Conservation (phyloP, 2,888 invertebrate genomes). For the Drosophila parthenogenetica region DNA sequence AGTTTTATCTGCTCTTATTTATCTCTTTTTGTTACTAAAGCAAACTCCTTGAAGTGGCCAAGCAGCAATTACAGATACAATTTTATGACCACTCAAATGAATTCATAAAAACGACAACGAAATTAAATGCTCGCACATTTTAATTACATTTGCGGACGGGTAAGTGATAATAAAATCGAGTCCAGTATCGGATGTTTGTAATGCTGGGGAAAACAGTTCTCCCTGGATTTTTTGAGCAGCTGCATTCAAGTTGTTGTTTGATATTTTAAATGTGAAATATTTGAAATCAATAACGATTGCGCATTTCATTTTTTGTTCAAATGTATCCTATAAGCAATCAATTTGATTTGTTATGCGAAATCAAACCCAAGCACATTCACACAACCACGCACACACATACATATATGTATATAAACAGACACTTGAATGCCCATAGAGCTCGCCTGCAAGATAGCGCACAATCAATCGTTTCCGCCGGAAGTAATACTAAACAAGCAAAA, state of each 20-base stretch:
- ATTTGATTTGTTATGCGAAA: constrained; percentile 78
- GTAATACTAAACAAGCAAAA: constrained; percentile 76
- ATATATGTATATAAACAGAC: constrained; percentile 27
- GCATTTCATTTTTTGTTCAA: constrained; percentile 71
- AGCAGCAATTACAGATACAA: constrained; percentile 48
- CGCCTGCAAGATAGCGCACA: constrained; percentile 58
- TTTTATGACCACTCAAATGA: constrained; percentile 54
- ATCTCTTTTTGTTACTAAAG: constrained; percentile 14
- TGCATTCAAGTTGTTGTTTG: constrained; percentile 2
- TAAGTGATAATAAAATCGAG: constrained; percentile 53
- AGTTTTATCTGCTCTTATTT: constrained; percentile 38
- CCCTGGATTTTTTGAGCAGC: not conserved
- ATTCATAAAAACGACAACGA: constrained; percentile 49
- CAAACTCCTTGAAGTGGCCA: constrained; percentile 4
- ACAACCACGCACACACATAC: constrained; percentile 11
- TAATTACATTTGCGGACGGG: constrained; percentile 47
- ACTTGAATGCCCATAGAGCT: constrained; percentile 44
- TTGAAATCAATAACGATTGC: constrained; percentile 73
- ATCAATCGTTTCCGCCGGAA: constrained; percentile 80
- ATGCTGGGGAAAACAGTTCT: constrained; percentile 11
- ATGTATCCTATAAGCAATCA: constrained; percentile 74
- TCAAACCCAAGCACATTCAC: constrained; percentile 42
- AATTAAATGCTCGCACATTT: constrained; percentile 52
- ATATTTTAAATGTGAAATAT: constrained; percentile 53
- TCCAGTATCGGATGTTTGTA: constrained; percentile 9